Conservation (phyloP, 2,113 vertebrate species). For the Percina caprodes region DNA sequence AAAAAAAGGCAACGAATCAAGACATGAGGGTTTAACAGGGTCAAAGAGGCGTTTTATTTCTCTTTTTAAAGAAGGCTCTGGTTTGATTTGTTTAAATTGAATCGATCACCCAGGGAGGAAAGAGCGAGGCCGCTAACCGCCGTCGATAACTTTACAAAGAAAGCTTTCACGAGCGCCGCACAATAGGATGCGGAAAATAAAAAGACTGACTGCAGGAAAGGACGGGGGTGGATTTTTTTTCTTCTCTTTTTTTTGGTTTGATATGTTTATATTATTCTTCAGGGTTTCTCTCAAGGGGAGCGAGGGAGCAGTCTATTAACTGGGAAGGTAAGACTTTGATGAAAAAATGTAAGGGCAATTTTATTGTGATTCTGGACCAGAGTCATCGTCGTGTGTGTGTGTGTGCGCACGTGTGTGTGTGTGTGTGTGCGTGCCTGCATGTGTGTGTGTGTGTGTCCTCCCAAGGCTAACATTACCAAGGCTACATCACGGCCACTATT, state of each 20-base stretch:
- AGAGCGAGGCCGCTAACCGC: conserved; percentile 35
- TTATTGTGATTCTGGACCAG: conserved; percentile 33
- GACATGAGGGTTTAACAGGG: conserved; percentile 35
- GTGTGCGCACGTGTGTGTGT: conserved; percentile 17
- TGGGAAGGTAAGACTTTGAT: conserved; percentile 75
- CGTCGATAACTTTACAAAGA: conserved; percentile 41
- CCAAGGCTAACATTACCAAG: conserved; percentile 70
- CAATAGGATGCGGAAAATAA: conserved; percentile 42
- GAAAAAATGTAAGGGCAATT: conserved; percentile 68
- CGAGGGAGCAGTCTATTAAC: conserved; percentile 61
- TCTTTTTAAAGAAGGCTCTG: conserved; percentile 7
- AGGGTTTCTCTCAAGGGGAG: conserved; percentile 70
- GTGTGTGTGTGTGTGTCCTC: conserved; percentile 50
- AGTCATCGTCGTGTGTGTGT: background rate
- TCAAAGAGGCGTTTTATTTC: conserved; percentile 23
- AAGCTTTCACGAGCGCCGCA: conserved; percentile 41
- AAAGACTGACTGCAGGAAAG: conserved; percentile 35
- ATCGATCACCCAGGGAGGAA: conserved; percentile 38
- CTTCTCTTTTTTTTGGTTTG: conserved; percentile 1
- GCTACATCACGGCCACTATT: conserved; percentile 54
- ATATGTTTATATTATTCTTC: conserved; percentile 65
- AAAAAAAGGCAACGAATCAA: conserved; percentile 45
- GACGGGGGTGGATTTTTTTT: conserved; percentile 13
- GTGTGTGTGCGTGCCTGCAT: conserved; percentile 11
- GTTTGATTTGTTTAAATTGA: conserved; percentile 42